Percentiles rank a stretch among this genome's conserved stretches.
These are phyloP conservation scores for Gallinago paraguaiae DNA, from an alignment of 2,113 vertebrate genomes.

Conservation along the genomic window DNA sequence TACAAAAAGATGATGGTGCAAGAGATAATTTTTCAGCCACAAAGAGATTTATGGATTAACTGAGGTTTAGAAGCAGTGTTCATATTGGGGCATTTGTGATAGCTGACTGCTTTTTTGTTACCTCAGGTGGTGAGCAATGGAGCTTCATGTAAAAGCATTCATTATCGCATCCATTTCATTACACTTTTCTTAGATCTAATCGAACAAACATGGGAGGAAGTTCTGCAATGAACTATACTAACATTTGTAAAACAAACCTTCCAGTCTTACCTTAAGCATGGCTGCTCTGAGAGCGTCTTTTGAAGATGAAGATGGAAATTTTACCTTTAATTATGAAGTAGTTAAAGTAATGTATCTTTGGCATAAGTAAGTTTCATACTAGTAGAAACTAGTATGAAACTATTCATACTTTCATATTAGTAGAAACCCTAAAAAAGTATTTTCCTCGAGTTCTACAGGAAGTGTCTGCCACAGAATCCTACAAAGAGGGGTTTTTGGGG, in stretches of 20 bases:
- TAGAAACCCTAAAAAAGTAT: not conserved
- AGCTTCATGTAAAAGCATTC: not conserved
- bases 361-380: not conserved
- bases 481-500: not conserved
- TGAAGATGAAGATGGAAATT: not conserved
- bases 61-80: not conserved
- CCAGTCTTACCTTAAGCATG: not conserved
- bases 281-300: not conserved
- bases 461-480: not conserved
- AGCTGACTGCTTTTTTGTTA: not conserved
- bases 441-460: not conserved
- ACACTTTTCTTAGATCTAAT: not conserved
- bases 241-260: not conserved
- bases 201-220: not conserved
- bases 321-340: not conserved
- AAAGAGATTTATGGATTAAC: not conserved
- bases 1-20: not conserved
- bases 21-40: not conserved
- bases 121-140: not conserved
- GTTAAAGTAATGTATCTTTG: not conserved
- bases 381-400: too few relatives aligned
- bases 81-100: not conserved
- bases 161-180: not conserved
- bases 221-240: not conserved
- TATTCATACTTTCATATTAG: too few relatives aligned